Conservation (phyloP, 2,113 vertebrate genomes). For the Gavialis gangeticus region DNA sequence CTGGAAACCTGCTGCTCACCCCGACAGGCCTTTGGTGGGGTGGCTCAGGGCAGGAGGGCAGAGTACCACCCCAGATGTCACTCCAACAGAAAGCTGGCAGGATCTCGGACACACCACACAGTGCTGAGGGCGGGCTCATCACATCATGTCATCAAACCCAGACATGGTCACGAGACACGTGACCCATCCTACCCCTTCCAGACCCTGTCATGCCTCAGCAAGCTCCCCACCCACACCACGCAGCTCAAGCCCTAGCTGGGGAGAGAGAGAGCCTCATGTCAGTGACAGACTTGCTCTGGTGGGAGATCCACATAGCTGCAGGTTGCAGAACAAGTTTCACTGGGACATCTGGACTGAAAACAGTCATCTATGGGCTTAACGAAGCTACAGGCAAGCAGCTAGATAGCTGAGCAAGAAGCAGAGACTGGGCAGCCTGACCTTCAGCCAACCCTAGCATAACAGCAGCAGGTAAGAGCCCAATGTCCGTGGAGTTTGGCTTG, state of each 20-base stretch:
- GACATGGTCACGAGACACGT: neutral
- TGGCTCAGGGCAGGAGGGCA: neutral
- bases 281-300: neutral
- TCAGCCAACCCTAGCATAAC: constrained; percentile 52
- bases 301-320: neutral
- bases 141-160: neutral
- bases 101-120: neutral
- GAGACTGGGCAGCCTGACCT: constrained; percentile 2
- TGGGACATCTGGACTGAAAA: constrained; percentile 15
- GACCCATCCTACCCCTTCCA: constrained; percentile 12
- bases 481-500: neutral
- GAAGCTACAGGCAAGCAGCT: constrained; percentile 65
- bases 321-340: constrained; percentile 22
- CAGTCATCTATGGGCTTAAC: constrained; percentile 25
- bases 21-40: constrained; percentile 36
- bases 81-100: neutral
- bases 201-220: neutral
- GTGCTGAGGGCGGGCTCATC: too few relatives aligned
- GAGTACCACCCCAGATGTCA: neutral
- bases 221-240: neutral
- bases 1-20: neutral
- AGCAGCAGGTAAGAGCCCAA: constrained; percentile 29
- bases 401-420: constrained; percentile 54
- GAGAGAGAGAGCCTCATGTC: neutral
- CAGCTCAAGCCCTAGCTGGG: neutral